Evolutionary conservation across 2,113 vertebrate species (phyloP).

Genomic region (Sula dactylatra): DNA sequence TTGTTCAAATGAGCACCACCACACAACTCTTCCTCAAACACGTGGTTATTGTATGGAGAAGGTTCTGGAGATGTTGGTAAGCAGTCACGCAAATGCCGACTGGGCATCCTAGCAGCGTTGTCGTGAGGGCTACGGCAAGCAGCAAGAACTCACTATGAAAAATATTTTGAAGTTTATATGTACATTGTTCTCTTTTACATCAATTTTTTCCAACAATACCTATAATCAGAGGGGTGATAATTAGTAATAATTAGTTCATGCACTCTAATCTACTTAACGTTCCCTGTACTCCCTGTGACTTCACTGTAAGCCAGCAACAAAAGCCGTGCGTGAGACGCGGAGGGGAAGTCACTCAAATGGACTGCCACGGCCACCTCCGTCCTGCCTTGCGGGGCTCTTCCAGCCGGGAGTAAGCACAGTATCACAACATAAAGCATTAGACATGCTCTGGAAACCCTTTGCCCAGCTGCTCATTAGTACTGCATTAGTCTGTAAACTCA

Average conservation of each 20-base stretch:
- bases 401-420: not conserved
- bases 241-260: not conserved
- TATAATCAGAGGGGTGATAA: conserved; percentile 14
- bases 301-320: not conserved
- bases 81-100: not conserved
- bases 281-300: not conserved
- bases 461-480: conserved; percentile 76
- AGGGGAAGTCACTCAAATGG: not conserved
- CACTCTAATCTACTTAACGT: not conserved
- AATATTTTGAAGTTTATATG: not conserved
- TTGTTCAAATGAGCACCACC: not conserved
- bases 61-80: not conserved
- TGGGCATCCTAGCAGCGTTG: not conserved
- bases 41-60: fast-evolving
- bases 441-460: conserved; percentile 52
- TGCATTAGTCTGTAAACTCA: conserved; percentile 74
- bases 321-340: not conserved
- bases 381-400: not conserved
- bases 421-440: conserved; percentile 17
- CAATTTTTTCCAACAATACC: not conserved
- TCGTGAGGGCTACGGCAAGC: not conserved
- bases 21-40: not conserved
- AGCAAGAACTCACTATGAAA: not conserved
- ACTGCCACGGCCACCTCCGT: not conserved
- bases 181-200: not conserved